These are phyloP conservation scores for Frankliniella intonsa DNA, from an alignment of 2,888 invertebrate species.

Conservation along the genomic window DNA sequence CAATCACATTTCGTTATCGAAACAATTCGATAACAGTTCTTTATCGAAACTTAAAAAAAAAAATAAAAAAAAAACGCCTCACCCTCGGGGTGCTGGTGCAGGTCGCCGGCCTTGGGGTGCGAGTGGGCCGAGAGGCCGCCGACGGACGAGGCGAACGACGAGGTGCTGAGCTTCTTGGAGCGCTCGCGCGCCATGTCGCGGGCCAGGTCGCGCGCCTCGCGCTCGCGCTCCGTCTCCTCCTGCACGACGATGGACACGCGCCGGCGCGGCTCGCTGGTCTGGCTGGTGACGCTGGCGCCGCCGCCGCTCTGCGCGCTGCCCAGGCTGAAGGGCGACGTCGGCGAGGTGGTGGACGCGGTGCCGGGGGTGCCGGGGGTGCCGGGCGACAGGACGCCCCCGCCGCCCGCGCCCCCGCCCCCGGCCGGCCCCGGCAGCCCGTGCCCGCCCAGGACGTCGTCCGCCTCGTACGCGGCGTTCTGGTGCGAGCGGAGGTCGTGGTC, in stretches of 20 bases:
- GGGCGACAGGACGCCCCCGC: background rate
- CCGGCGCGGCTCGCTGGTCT: background rate
- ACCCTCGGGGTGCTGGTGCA: background rate
- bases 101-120: slow-evolving; percentile 4
- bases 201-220: too few relatives aligned
- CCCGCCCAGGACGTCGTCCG: background rate
- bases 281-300: background rate
- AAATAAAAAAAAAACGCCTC: background rate
- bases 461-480: background rate
- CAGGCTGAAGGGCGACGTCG: background rate
- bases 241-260: background rate
- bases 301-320: background rate
- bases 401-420: background rate
- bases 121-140: background rate
- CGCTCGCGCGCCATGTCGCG: background rate
- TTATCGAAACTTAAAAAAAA: too few relatives aligned
- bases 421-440: background rate
- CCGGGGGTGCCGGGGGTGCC: background rate
- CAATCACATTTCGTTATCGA: too few relatives aligned
- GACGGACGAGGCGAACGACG: background rate
- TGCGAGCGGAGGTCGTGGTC: background rate
- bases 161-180: background rate
- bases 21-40: too few relatives aligned
- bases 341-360: background rate
- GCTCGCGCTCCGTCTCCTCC: background rate